Evolutionary conservation across 2,113 vertebrate genomes (phyloP).

Genomic region (Hemibagrus wyckioides): DNA sequence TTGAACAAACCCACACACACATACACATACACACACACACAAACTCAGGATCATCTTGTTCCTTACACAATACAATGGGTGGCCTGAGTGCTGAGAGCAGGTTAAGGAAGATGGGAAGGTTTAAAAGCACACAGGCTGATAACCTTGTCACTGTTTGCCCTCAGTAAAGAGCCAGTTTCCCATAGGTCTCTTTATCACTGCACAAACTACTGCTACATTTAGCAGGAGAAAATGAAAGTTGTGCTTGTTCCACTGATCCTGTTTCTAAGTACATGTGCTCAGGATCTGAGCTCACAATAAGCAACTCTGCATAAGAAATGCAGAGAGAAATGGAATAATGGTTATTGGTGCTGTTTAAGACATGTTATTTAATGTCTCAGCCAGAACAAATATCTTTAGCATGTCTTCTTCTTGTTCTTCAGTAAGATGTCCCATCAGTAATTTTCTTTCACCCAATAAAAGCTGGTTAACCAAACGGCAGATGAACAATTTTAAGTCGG

Average conservation of each 20-base stretch:
- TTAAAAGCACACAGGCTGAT: constrained; percentile 30
- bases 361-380: not conserved
- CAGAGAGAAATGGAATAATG: not conserved
- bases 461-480: not conserved
- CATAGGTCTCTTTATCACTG: not conserved
- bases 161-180: constrained; percentile 18
- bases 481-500: not conserved
- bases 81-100: constrained; percentile 12
- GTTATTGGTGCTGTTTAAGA: not conserved
- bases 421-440: not conserved
- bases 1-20: constrained; percentile 34
- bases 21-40: constrained; percentile 28
- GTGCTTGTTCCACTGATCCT: not conserved
- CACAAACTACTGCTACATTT: not conserved
- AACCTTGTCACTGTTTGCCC: constrained; percentile 36
- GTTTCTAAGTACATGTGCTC: not conserved
- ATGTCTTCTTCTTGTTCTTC: not conserved
- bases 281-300: not conserved
- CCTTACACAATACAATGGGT: not conserved
- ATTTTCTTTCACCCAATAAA: not conserved
- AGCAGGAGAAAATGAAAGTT: not conserved
- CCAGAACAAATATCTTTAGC: not conserved
- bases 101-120: constrained; percentile 5
- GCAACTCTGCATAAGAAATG: not conserved
- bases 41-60: constrained; percentile 18